These are phyloP conservation scores for Poeciliopsis gracilis DNA, from an alignment of 2,797 vertebrate genomes.

Conservation along the genomic window DNA sequence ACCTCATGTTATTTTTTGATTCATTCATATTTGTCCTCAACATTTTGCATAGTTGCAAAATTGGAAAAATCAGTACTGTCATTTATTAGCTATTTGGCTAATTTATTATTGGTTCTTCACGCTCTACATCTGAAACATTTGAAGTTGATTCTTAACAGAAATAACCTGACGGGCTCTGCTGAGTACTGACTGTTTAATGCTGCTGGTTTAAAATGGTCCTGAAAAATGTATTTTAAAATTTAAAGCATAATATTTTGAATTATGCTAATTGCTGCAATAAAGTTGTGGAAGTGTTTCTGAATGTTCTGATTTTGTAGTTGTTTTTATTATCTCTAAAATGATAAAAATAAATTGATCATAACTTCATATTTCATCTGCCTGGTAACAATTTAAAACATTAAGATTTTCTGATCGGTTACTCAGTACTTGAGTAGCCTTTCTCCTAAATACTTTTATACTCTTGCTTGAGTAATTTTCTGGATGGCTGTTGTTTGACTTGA, in stretches of 20 bases:
- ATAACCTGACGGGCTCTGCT: background rate
- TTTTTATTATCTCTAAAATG: no score
- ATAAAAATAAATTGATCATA: no score
- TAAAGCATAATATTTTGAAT: background rate
- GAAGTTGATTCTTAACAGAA: background rate
- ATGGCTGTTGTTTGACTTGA: no score
- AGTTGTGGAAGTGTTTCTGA: no score
- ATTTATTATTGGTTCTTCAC: background rate
- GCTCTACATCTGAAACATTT: background rate
- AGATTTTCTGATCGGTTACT: no score
- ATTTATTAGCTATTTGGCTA: background rate
- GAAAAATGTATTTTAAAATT: background rate
- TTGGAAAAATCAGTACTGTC: background rate
- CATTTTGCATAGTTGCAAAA: background rate
- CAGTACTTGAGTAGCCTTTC: no score
- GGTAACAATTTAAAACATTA: no score
- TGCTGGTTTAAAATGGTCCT: background rate
- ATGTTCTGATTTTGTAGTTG: no score
- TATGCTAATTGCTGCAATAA: background rate
- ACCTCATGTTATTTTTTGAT: conserved; percentile 15
- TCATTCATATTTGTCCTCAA: background rate
- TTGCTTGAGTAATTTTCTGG: no score
- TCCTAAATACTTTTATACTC: no score
- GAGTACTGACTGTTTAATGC: background rate
- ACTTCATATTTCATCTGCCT: no score